Evolutionary conservation across 2,113 vertebrate species (phyloP), one percentile per base, ranked within the genome.

Genomic region (Chrysochloris asiatica): DNA sequence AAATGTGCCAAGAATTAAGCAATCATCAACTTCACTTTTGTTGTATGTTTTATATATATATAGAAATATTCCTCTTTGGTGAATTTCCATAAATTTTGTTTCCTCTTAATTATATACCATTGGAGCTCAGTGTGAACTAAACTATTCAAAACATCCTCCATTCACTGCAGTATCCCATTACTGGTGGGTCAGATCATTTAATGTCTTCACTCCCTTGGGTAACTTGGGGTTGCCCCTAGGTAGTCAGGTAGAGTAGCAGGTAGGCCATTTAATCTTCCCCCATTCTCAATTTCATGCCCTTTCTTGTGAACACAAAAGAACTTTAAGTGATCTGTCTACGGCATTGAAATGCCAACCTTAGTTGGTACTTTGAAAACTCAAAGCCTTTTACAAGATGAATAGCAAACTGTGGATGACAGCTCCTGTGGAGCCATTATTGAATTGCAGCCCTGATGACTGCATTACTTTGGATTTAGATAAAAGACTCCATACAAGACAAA

Each of bases 381-480:
- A 98, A 98, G 97, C 97, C 97, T 98, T 97, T 98, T 98, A 98
- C 97, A 98, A 99, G 99, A 99, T 99, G 99, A 99, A 98, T 98
- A 98, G 98, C 98, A 99, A 99, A 99, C 98, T 97, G 97, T 96
- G 98, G 98, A 98, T 99, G 99, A 99, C 99, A 99, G 98, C 98
- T 98, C 98, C 98, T 96, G 98, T 97, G 97, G 98, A 99, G 98
- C 98, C 98, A 99, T 99, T 99, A 99, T 99, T 99, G 99, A 99
- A 99, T 99, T 98, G 98, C 98, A 98, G 98, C 98, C 95, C 97
- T 97, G 98, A 99, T 98, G 99, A 98, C 98, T 99, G 98, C 98
- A 98, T 98, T 99, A 98, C 98, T 99, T 99, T 98, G 98, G 99
- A 99, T 98, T 98, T 98, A 99, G 99, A 99, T 99, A 99, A 99